Evolutionary conservation across 2,113 vertebrate species (phyloP), one percentile per base, ranked within the genome.

Genomic region (Motacilla tschutschensis): DNA sequence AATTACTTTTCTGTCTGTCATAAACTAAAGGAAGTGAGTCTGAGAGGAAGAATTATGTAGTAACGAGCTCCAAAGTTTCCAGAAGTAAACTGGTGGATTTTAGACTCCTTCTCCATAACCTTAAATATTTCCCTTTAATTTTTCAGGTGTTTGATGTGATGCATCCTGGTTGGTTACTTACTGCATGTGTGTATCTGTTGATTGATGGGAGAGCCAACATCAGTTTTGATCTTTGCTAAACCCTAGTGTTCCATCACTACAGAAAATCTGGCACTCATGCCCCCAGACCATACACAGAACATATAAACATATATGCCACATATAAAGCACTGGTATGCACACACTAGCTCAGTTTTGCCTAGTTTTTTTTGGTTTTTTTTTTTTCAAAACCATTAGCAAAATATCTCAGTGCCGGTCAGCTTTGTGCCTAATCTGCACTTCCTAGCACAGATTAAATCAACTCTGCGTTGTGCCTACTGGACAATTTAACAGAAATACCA

Each of bases 1-100:
- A 94, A 91, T 77, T 86, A 69, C 50, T 79, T 85, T 90, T 88
- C 91, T 90, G 81, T 80, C 74, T 78, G 35, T 69, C 78, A 87
- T 76, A 83, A 93, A 87, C 47, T 70, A 80, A 92, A 90, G 87
- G 51, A 83, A 89, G 43, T 25, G 35, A 72, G 28, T 74, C 57
- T 82, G 54, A 79, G 54, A 19, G 74, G 63, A 67, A 90, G 57
- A 90, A 78, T 35, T 59, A 70, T 10, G 71, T 51, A 78, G 70
- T 12, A 85, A 93, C 1, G 0, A 70, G 67, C 85, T 69, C 88
- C 58, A 93, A 90, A 88, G 78, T 22, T n/a, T 69, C 54, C 67
- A 89, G 57, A 70, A 79, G 46, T 40, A 73, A 92, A 77, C 24
- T 29, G 22, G 53, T 66, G 25, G 44, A 76, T 8, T 78, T 83